Percentiles rank a stretch among this genome's conserved stretches.
Evolutionary conservation across 2,113 vertebrate genomes (phyloP).

Genomic region (Solea solea): DNA sequence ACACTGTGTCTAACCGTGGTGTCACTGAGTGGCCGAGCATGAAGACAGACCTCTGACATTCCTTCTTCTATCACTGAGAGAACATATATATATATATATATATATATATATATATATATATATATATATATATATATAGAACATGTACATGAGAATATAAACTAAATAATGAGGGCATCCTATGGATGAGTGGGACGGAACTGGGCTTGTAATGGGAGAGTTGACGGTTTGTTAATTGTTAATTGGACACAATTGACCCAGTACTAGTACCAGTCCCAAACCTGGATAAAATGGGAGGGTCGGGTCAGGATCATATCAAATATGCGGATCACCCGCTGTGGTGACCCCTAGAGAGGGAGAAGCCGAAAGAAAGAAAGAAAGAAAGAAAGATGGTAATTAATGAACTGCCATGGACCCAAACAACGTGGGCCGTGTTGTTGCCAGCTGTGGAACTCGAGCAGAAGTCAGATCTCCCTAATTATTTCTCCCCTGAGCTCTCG

Average conservation of each 20-base stretch:
- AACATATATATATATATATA: too few species aligned
- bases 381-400: slow-evolving; percentile 36
- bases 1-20: not conserved
- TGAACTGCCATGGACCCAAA: slow-evolving; percentile 47
- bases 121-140: not conserved
- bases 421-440: slow-evolving; percentile 65
- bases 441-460: slow-evolving; percentile 68
- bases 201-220: too few species aligned
- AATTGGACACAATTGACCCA: too few species aligned
- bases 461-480: slow-evolving; percentile 75
- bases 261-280: too few species aligned
- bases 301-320: too few species aligned
- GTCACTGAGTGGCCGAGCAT: slow-evolving; percentile 8
- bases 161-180: not conserved
- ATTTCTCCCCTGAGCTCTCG: slow-evolving; percentile 69
- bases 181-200: too few species aligned
- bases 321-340: too few species aligned
- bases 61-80: slow-evolving; percentile 6
- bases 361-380: not conserved
- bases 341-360: too few species aligned
- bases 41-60: slow-evolving; percentile 14
- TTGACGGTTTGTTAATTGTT: too few species aligned
- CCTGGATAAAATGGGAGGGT: too few species aligned
- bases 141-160: slow-evolving; percentile 51
- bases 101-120: not conserved